Conservation (phyloP, 2,888 invertebrate species). For the Gari tellinella region DNA sequence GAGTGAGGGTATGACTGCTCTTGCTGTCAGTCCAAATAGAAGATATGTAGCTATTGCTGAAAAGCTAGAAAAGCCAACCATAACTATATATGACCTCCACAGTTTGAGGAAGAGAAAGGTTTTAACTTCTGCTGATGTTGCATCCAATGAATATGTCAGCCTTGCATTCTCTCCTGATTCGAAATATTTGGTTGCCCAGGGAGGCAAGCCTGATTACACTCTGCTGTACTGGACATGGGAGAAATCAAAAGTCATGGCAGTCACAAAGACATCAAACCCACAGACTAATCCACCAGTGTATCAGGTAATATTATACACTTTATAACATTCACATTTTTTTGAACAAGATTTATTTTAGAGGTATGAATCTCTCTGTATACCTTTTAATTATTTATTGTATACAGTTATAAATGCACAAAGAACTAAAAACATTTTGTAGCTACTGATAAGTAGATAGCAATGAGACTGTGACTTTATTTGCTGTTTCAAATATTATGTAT, state of each 20-base stretch:
- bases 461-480: not conserved
- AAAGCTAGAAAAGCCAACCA: conserved; percentile 83
- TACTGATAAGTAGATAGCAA: too few species aligned
- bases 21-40: conserved; percentile 84
- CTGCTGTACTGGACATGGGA: conserved; percentile 93
- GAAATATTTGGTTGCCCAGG: conserved; percentile 91
- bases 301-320: too few species aligned
- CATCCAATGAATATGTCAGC: conserved; percentile 88
- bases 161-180: conserved; percentile 93
- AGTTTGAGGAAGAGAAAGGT: conserved; percentile 84
- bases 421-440: too few species aligned
- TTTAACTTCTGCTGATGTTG: conserved; percentile 83
- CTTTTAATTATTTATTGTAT: too few species aligned
- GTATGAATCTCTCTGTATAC: too few species aligned
- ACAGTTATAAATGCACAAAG: too few species aligned
- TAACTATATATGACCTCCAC: conserved; percentile 85
- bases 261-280: conserved; percentile 88
- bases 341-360: too few species aligned
- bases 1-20: conserved; percentile 84
- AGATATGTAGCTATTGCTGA: conserved; percentile 85
- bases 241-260: conserved; percentile 91
- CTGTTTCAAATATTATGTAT: not conserved
- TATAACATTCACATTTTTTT: too few species aligned
- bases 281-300: conserved; percentile 87
- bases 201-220: conserved; percentile 93